A percentile compares a stretch with the other conserved stretches of the same genome.
Evolutionary conservation across 2,888 invertebrate genomes (phyloP).

Genomic region (Sthenelais limicola): DNA sequence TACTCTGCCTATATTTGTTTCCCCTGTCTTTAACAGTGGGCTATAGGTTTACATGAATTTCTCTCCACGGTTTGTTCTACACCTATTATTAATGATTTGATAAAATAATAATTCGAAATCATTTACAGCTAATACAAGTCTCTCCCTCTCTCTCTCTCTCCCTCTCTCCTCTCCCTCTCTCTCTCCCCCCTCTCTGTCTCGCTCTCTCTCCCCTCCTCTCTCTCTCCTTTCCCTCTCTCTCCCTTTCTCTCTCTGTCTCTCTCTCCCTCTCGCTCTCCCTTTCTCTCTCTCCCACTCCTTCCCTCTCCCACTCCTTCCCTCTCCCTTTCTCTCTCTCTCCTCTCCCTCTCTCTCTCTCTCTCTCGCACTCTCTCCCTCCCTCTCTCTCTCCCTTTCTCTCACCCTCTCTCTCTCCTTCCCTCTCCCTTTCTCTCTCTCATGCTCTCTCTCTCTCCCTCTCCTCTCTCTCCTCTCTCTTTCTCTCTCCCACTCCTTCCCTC

Average conservation of each 20-base stretch:
- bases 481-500: neutral
- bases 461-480: neutral
- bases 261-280: constrained; percentile 5
- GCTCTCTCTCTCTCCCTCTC: too few species aligned
- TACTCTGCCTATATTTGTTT: too few species aligned
- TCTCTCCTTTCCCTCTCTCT: neutral
- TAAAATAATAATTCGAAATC: too few species aligned
- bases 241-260: constrained; percentile 5
- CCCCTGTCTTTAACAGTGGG: too few species aligned
- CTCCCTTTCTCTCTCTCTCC: constrained; percentile 1
- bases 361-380: neutral
- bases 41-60: too few species aligned
- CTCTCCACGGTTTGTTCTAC: too few species aligned
- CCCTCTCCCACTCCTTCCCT: neutral
- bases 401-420: neutral
- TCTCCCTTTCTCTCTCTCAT: neutral
- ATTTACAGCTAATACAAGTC: too few species aligned
- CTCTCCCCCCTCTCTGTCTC: neutral
- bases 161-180: constrained; percentile 4
- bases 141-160: neutral
- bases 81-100: too few species aligned
- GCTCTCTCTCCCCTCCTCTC: neutral
- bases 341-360: neutral
- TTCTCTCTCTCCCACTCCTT: constrained; percentile 7
- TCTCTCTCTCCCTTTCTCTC: neutral